Evolutionary conservation across 2,797 vertebrate genomes (phyloP), one percentile per base, ranked within the genome.

Genomic region (Phalanger gymnotis): DNA sequence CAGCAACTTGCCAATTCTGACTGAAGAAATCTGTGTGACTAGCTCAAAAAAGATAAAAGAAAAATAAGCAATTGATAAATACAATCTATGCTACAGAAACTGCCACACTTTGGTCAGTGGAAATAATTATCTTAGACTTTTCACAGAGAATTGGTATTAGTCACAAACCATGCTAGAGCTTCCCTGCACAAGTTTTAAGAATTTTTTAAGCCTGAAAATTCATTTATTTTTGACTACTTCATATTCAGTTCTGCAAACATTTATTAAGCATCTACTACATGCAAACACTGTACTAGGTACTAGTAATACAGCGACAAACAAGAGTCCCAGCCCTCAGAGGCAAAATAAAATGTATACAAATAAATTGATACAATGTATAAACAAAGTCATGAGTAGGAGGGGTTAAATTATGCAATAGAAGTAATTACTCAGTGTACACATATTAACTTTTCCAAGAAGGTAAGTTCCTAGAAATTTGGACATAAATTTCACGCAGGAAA

Each of bases 111-210:
- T 81, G 66, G 16, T 81, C 40, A 47, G 12, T 87, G 73, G 73
- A 87, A 87, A 87, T 87, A 25, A 51, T 87, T 47, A 81, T 40
- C 13, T 47, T 27, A 87, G 47, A 87, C 22, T 27, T 47, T 87
- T 47, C 40, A 87, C 22, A 47, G 40, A 66, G 47, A 13, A 40
- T 95, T 94, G 25, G 54, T 34, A 55, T 56, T 61, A 89, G 11
- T 89, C 14, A 10, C 19, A 54, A 92, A 92, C 5, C 7, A 25
- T 54, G 90, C 9, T 40, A 51, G 54, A 51, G 54, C 47, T 87
- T 61, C 95, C 53, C 57, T 89, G 14, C 61, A 4, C 9, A 96
- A 47, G 92, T 87, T 87, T 91, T 90, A 90, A 58, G 52, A 51
- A 58, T 1, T 52, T 66, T 55, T 34, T 73, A 14, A 30, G 34